phyloP scores from a whole-genome alignment of 2,797 vertebrate genomes.

The Girardinus metallicus region DNA sequence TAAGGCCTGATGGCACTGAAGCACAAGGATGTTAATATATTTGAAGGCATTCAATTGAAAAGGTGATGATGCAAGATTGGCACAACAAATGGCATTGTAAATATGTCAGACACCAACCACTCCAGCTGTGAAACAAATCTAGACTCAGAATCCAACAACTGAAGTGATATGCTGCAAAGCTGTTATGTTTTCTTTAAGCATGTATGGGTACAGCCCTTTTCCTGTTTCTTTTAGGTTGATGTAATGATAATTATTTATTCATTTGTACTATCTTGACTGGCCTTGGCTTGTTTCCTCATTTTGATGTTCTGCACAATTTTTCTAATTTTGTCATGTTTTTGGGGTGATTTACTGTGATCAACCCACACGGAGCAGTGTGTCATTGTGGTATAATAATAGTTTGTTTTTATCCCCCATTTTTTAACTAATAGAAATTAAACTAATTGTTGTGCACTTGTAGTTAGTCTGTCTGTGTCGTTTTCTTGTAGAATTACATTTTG shows the following conservation, averaged over 20 bases:
- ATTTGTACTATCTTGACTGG: neutral
- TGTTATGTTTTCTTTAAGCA: neutral
- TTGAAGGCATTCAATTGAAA: constrained; percentile 32
- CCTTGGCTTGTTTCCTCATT: neutral
- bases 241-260: neutral
- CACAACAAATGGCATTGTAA: constrained; percentile 1
- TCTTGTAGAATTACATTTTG: neutral
- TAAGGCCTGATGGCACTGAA: constrained; percentile 11
- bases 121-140: neutral
- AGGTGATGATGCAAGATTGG: constrained; percentile 14
- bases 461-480: neutral
- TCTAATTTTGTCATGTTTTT: neutral
- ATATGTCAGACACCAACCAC: neutral
- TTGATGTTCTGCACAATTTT: neutral
- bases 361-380: neutral
- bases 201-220: neutral
- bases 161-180: neutral
- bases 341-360: neutral
- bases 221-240: neutral
- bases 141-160: neutral
- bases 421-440: neutral
- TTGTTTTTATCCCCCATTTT: neutral
- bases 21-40: constrained; percentile 21
- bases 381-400: neutral
- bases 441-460: neutral